Conservation (phyloP, 1,140 invertebrate genomes). For the Diorhabda elongata region DNA sequence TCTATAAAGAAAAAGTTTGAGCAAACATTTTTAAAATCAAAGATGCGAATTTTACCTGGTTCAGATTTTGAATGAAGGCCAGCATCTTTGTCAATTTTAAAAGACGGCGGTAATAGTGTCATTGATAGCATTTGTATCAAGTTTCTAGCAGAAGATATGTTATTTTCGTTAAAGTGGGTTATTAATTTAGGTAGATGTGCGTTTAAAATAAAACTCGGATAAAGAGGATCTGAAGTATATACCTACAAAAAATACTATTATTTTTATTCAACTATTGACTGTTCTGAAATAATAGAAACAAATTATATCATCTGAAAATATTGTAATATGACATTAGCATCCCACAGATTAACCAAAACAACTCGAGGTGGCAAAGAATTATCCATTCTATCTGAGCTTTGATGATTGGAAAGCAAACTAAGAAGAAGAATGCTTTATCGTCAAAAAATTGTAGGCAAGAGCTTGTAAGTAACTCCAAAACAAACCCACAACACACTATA, state of each 20-base stretch:
- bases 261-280: too few relatives aligned
- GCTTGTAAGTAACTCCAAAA: too few relatives aligned
- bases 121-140: conserved; percentile 47
- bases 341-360: too few relatives aligned
- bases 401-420: too few relatives aligned
- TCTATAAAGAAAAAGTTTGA: neutral
- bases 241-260: neutral
- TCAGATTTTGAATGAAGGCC: neutral
- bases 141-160: conserved; percentile 61
- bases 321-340: too few relatives aligned
- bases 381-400: too few relatives aligned
- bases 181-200: conserved; percentile 82
- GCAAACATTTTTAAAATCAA: neutral
- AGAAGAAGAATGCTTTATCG: too few relatives aligned
- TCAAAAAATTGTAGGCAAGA: too few relatives aligned
- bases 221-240: conserved; percentile 77
- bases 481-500: too few relatives aligned
- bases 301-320: too few relatives aligned
- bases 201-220: conserved; percentile 75
- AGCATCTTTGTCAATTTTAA: conserved; percentile 33
- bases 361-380: too few relatives aligned
- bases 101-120: conserved; percentile 49
- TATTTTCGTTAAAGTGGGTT: conserved; percentile 86
- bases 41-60: conserved; percentile 2
- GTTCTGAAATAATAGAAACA: too few relatives aligned